Conservation (phyloP, 1,140 invertebrate genomes). For the Schmidtea mediterranea region DNA sequence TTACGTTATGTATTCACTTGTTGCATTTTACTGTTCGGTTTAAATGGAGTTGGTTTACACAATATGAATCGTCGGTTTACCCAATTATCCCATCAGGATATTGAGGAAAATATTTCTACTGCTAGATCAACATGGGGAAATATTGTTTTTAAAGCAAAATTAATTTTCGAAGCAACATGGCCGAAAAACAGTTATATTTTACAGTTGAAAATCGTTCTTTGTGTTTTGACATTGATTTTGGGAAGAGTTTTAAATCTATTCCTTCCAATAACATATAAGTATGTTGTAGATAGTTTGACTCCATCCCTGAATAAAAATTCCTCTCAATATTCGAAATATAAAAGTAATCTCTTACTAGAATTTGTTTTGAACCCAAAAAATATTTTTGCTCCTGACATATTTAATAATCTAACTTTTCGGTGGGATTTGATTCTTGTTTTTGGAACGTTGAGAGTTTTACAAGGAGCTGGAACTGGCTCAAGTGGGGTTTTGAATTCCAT, state of each 20-base stretch:
- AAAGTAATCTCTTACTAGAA: too few species aligned
- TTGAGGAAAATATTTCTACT: too few species aligned
- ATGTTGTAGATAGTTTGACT: not conserved
- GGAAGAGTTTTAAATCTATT: not conserved
- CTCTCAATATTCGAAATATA: not conserved
- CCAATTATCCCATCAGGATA: too few species aligned
- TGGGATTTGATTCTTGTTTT: constrained; percentile 67
- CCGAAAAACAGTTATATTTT: not conserved
- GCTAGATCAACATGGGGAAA: too few species aligned
- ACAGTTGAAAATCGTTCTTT: not conserved
- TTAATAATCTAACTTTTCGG: constrained; percentile 32
- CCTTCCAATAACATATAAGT: not conserved
- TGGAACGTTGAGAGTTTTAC: constrained; percentile 58
- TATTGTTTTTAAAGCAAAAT: not conserved
- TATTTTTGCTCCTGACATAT: not conserved
- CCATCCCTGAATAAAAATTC: not conserved
- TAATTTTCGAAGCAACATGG: not conserved
- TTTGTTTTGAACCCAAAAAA: not conserved
- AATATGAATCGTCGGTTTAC: too few species aligned
- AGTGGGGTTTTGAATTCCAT: constrained; percentile 49
- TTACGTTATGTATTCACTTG: constrained; percentile 46
- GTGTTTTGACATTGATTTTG: not conserved
- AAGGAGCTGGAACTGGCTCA: constrained; percentile 42
- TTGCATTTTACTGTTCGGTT: constrained; percentile 50
- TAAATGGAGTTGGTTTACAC: constrained; percentile 17